Evolutionary conservation across 2,888 invertebrate species (phyloP).

Genomic region (Tetranychus truncatus): DNA sequence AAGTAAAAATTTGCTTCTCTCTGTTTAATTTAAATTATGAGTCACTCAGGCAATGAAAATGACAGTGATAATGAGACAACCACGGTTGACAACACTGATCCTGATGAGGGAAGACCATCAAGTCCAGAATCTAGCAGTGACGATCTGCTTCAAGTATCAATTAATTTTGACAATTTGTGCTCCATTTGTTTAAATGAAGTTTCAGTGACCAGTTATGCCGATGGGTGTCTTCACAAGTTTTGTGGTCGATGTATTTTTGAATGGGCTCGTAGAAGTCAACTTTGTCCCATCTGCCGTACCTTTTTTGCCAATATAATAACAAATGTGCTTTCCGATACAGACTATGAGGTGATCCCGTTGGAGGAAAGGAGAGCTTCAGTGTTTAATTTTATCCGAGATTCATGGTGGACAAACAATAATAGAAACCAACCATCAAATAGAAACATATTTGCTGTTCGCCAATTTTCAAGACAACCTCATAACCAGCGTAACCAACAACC

Average conservation of each 20-base stretch:
- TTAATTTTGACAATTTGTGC: not conserved
- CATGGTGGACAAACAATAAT: not conserved
- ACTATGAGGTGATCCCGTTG: not conserved
- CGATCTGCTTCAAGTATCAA: not conserved
- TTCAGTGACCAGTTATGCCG: not conserved
- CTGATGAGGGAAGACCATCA: not conserved
- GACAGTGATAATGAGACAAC: too few species aligned
- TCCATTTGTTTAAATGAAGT: not conserved
- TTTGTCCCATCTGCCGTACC: not conserved
- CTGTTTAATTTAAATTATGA: too few species aligned
- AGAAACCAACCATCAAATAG: not conserved
- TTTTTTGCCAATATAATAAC: not conserved
- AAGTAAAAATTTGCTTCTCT: too few species aligned
- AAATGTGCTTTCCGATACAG: not conserved
- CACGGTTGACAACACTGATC: not conserved
- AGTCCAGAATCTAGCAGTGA: not conserved
- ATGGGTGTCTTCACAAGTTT: not conserved
- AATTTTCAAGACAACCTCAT: not conserved
- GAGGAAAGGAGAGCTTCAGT: not conserved
- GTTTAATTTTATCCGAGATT: not conserved
- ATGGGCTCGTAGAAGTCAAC: not conserved
- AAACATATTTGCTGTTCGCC: not conserved
- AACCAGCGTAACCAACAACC: not conserved
- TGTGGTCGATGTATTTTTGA: not conserved
- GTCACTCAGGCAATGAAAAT: too few species aligned